A percentile compares a stretch with the other conserved stretches of the same genome.
Conservation (phyloP, 2,888 invertebrate species). For the Petrophora chlorosata region DNA sequence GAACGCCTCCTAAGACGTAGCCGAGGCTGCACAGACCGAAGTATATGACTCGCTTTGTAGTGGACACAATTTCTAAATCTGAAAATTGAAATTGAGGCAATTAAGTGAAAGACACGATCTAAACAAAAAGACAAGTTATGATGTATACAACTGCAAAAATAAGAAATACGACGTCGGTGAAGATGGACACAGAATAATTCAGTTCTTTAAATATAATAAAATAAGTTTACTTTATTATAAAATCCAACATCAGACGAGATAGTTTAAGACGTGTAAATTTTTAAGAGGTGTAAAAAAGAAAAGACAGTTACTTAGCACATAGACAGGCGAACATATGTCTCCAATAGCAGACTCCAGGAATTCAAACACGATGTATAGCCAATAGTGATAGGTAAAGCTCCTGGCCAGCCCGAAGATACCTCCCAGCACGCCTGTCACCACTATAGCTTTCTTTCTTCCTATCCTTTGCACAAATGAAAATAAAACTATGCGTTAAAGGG, state of each 20-base stretch:
- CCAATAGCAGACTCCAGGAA: constrained; percentile 68
- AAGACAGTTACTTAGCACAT: constrained; percentile 64
- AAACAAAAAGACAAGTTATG: too few species aligned
- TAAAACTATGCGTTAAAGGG: too few species aligned
- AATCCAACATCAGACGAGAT: too few species aligned
- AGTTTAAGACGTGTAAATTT: too few species aligned
- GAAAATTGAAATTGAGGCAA: constrained; percentile 44
- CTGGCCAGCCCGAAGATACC: constrained; percentile 59
- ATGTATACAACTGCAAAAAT: too few species aligned
- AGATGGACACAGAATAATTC: too few species aligned
- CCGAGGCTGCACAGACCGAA: constrained; percentile 54
- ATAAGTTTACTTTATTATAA: too few species aligned
- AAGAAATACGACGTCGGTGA: too few species aligned
- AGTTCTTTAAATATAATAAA: too few species aligned
- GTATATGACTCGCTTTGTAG: constrained; percentile 59
- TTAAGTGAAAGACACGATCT: too few species aligned
- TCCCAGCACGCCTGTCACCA: constrained; percentile 61
- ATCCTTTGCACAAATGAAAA: constrained; percentile 56
- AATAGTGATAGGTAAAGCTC: constrained; percentile 63
- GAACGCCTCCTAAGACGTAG: constrained; percentile 50
- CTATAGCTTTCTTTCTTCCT: constrained; percentile 59
- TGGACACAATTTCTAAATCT: constrained; percentile 68
- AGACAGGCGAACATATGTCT: constrained; percentile 65
- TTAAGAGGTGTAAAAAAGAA: too few species aligned
- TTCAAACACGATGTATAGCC: constrained; percentile 64